Evolutionary conservation across 1,140 invertebrate genomes (phyloP).

Genomic region (Mesaphorura yosii): DNA sequence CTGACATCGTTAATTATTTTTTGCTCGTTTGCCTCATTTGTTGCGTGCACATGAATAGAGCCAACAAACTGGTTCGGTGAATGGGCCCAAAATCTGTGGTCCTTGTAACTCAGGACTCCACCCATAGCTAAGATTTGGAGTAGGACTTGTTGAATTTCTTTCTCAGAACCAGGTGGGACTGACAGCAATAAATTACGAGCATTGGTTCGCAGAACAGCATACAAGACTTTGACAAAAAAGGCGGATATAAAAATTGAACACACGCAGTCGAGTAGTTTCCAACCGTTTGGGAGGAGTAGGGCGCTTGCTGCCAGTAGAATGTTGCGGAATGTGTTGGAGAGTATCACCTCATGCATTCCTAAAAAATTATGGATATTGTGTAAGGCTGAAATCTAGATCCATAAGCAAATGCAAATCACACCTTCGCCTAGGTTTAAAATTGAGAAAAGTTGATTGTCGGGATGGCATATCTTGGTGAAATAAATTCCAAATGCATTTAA

Average conservation of each 20-base stretch:
- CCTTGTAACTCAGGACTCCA: constrained; percentile 38
- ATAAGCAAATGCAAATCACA: no score
- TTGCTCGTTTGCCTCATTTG: constrained; percentile 38
- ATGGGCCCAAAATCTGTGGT: constrained; percentile 41
- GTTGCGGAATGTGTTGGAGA: not conserved
- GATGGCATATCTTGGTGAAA: no score
- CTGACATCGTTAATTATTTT: constrained; percentile 24
- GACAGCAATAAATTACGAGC: constrained; percentile 39
- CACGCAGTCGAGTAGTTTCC: constrained; percentile 49
- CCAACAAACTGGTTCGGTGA: constrained; percentile 35
- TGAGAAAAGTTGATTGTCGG: no score
- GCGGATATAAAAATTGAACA: constrained; percentile 50
- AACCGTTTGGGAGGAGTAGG: no score
- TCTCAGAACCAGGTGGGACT: constrained; percentile 30
- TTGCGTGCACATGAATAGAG: constrained; percentile 39
- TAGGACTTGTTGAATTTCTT: constrained; percentile 20
- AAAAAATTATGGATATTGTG: not conserved
- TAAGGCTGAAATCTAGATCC: no score
- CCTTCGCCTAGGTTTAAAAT: no score
- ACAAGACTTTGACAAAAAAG: constrained; percentile 46
- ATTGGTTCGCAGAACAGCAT: constrained; percentile 46
- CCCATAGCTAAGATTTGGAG: constrained; percentile 38
- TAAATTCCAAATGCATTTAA: no score
- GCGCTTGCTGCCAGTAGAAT: no score
- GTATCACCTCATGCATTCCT: not conserved